Conservation (phyloP, 2,113 vertebrate species). For the Dicrurus megarhynchus region DNA sequence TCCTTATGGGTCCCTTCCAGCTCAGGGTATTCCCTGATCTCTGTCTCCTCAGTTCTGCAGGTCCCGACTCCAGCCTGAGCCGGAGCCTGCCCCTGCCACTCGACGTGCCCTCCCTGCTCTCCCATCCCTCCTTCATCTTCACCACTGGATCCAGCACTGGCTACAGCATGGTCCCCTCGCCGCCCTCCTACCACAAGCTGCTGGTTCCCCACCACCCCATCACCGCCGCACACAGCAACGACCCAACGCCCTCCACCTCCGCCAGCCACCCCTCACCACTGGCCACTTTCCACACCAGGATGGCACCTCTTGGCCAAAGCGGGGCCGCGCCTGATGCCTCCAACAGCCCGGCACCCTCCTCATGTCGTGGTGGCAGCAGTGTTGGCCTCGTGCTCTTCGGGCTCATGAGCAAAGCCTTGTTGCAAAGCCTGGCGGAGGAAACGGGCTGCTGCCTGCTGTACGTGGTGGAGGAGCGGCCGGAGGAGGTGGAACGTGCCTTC, state of each 20-base stretch:
- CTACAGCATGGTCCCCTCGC: background rate
- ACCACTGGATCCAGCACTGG: background rate
- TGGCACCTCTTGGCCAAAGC: background rate
- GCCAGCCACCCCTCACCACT: background rate
- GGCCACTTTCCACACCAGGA: background rate
- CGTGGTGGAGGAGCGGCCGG: background rate
- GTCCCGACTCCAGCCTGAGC: background rate
- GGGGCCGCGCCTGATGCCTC: background rate
- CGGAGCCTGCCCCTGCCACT: background rate
- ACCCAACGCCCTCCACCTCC: background rate
- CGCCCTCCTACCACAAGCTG: background rate
- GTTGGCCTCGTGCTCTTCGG: background rate
- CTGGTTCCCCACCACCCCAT: background rate
- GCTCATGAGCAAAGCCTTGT: background rate
- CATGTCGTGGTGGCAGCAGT: accelerated
- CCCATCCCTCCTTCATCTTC: constrained; percentile 16
- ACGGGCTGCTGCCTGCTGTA: background rate
- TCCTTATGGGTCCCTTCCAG: background rate
- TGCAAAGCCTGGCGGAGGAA: background rate
- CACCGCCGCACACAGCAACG: background rate
- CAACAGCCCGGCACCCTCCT: background rate
- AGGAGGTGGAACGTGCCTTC: background rate
- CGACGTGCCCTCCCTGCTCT: background rate
- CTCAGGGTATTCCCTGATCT: background rate
- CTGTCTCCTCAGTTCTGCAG: constrained; percentile 12